Conservation (phyloP, 1,140 invertebrate genomes). For the Scaptomyza graminum region DNA sequence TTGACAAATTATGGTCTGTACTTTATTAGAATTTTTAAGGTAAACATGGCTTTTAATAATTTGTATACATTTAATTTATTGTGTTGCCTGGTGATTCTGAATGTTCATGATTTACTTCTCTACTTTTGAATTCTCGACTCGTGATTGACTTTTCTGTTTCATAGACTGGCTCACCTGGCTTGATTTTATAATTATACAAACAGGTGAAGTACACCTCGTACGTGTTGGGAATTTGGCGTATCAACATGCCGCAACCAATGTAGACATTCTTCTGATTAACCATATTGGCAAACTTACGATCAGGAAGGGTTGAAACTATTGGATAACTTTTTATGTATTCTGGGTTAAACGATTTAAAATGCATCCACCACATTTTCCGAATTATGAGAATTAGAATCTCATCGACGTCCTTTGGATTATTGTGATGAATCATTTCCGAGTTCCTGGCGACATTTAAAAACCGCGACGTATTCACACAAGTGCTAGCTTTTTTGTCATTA, state of each 20-base stretch:
- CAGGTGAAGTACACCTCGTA: background rate
- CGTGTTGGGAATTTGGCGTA: fast-evolving
- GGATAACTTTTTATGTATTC: background rate
- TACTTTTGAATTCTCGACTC: too few relatives aligned
- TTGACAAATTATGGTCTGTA: too few relatives aligned
- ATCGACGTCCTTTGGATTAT: background rate
- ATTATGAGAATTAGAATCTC: background rate
- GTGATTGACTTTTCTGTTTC: background rate
- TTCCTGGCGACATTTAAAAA: background rate
- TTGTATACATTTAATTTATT: background rate
- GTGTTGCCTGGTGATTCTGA: background rate
- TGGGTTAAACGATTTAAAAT: background rate
- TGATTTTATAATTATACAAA: background rate
- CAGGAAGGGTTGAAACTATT: background rate
- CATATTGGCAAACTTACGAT: background rate
- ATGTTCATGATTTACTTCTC: too few relatives aligned
- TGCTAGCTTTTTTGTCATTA: background rate
- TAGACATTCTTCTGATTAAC: too few relatives aligned
- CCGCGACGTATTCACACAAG: background rate
- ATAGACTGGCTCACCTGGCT: background rate
- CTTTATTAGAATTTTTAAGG: too few relatives aligned
- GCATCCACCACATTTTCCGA: background rate
- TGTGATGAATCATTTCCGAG: background rate
- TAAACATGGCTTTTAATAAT: too few relatives aligned
- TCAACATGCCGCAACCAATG: constrained; percentile 3